Evolutionary conservation across 2,113 vertebrate species (phyloP).

Genomic region (Clinocottus analis): DNA sequence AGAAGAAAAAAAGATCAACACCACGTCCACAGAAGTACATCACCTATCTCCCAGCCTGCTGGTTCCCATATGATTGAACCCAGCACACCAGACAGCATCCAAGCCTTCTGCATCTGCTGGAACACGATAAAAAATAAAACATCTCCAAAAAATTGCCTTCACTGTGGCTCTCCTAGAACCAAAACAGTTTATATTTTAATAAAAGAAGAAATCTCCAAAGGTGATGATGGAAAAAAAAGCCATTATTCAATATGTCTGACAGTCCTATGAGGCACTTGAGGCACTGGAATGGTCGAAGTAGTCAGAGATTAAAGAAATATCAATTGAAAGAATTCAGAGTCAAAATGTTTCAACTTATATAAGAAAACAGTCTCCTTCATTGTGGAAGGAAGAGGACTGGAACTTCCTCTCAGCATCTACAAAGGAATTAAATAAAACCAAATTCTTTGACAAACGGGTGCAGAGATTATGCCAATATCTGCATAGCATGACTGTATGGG

Average conservation of each 20-base stretch:
- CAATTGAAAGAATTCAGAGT: not conserved
- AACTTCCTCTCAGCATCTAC: not conserved
- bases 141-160: not conserved
- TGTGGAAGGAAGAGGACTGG: not conserved
- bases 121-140: not conserved
- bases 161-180: not conserved
- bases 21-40: not conserved
- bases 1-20: not conserved
- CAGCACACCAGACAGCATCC: not conserved
- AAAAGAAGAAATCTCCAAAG: slow-evolving; percentile 3
- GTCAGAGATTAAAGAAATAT: slow-evolving; percentile 15
- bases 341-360: not conserved
- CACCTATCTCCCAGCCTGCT: not conserved
- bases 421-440: not conserved
- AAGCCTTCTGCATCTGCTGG: not conserved
- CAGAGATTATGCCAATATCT: slow-evolving; percentile 4
- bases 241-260: slow-evolving; percentile 29
- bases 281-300: not conserved
- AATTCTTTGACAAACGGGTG: not conserved
- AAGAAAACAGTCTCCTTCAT: no score
- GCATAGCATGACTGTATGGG: not conserved
- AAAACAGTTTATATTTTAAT: not conserved
- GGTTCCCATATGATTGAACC: not conserved
- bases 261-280: slow-evolving; percentile 9
- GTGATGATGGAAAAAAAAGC: slow-evolving; percentile 8